Evolutionary conservation across 2,797 vertebrate species (phyloP).

Genomic region (Mycteria americana): DNA sequence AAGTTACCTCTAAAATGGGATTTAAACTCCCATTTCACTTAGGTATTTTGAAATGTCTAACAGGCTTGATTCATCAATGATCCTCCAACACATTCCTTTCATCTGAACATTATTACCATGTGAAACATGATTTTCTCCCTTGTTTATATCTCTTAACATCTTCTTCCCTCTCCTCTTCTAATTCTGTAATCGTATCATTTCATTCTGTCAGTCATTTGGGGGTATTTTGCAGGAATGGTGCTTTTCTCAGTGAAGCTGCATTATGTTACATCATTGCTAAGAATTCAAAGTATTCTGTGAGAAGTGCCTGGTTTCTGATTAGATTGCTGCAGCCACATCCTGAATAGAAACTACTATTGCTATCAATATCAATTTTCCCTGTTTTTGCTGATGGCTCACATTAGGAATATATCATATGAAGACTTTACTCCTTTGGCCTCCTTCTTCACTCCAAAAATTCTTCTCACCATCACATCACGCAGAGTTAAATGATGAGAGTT

Average conservation of each 20-base stretch:
- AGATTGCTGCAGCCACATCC: background rate
- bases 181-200: constrained; percentile 37
- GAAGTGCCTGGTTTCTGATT: constrained; percentile 16
- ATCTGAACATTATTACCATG: constrained; percentile 43
- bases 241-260: constrained; percentile 14
- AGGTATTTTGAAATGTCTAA: constrained; percentile 31
- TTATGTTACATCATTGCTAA: constrained; percentile 14
- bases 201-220: background rate
- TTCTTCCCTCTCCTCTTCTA: constrained; percentile 27
- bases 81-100: constrained; percentile 28
- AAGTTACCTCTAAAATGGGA: background rate
- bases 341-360: background rate
- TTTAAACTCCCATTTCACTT: constrained; percentile 14
- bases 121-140: constrained; percentile 33
- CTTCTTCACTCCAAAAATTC: background rate
- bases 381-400: background rate
- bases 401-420: background rate
- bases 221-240: constrained; percentile 11
- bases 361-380: background rate
- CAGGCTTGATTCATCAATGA: constrained; percentile 27
- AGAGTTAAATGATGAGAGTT: background rate
- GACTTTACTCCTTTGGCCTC: background rate
- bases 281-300: constrained; percentile 12
- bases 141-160: constrained; percentile 48
- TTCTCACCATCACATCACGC: background rate